A percentile compares a stretch with the other conserved stretches of the same genome.
These are phyloP conservation scores for Hippoglossus stenolepis DNA, from an alignment of 2,113 vertebrate genomes.

Conservation along the genomic window DNA sequence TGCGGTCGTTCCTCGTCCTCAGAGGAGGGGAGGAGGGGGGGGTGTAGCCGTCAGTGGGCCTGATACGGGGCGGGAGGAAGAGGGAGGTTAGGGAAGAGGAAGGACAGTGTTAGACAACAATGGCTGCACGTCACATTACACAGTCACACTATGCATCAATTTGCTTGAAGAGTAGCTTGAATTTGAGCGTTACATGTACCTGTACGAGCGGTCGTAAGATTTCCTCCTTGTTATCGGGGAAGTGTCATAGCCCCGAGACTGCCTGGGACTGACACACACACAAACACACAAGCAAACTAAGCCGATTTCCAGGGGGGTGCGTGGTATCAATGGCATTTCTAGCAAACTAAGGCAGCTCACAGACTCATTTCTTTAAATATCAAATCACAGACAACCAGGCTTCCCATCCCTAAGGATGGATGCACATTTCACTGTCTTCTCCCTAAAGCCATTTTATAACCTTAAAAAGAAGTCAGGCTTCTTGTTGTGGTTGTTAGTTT, in stretches of 20 bases:
- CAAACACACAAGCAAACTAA: conserved; percentile 52
- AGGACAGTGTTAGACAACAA: not conserved
- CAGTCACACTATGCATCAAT: not conserved
- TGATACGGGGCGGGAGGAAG: conserved; percentile 56
- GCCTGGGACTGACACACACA: conserved; percentile 88
- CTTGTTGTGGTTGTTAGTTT: conserved; percentile 6
- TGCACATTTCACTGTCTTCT: conserved; percentile 24
- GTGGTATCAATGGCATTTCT: not conserved
- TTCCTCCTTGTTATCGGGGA: conserved; percentile 93
- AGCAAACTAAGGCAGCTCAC: conserved; percentile 22
- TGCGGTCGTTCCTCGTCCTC: conserved; percentile 93
- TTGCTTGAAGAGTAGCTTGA: not conserved
- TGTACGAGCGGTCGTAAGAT: conserved; percentile 92
- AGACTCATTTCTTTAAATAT: conserved; percentile 31
- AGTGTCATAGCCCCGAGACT: conserved; percentile 90
- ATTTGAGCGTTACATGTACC: conserved; percentile 73
- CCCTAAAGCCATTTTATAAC: conserved; percentile 18
- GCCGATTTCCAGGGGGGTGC: conserved; percentile 4
- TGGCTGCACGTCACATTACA: not conserved
- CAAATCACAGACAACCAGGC: conserved; percentile 7
- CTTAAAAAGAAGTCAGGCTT: conserved; percentile 7
- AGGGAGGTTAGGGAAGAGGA: not conserved
- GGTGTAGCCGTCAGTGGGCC: conserved; percentile 91
- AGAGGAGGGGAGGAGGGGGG: conserved; percentile 96
- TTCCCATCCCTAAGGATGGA: conserved; percentile 4